A percentile compares a stretch with the other conserved stretches of the same genome.
Evolutionary conservation across 2,113 vertebrate genomes (phyloP).

Genomic region (Phasianus colchicus): DNA sequence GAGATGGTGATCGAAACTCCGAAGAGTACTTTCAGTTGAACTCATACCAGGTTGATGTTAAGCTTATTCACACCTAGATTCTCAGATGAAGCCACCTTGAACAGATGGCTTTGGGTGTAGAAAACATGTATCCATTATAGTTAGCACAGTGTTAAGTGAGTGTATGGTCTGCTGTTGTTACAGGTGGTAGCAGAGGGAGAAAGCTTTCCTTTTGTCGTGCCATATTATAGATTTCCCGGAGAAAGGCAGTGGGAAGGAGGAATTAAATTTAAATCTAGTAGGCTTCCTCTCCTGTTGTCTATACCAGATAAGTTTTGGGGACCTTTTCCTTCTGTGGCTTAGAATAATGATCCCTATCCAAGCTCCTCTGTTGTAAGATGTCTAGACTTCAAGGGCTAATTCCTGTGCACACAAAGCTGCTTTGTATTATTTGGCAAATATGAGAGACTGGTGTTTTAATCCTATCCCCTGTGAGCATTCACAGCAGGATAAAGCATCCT

Average conservation of each 20-base stretch:
- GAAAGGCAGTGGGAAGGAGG: fast-evolving
- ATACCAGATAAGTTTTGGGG: neutral
- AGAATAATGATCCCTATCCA: constrained; percentile 14
- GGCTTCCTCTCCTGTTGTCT: constrained; percentile 17
- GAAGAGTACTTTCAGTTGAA: neutral
- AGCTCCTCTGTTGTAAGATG: neutral
- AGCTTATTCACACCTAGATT: neutral
- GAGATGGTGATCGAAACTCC: neutral
- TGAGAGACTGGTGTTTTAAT: constrained; percentile 30
- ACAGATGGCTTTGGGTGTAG: neutral
- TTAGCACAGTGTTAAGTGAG: neutral
- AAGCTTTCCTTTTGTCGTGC: neutral
- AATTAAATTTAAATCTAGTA: neutral
- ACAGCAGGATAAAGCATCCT: constrained; percentile 43
- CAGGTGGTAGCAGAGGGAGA: neutral
- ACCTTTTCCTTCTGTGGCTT: neutral
- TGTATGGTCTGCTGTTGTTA: neutral
- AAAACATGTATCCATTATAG: neutral
- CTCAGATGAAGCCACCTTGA: neutral
- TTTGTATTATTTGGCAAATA: constrained; percentile 39
- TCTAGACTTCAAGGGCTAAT: constrained; percentile 4
- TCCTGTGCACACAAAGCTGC: constrained; percentile 25
- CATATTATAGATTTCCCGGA: neutral
- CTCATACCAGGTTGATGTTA: neutral
- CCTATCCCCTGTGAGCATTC: constrained; percentile 16